These are phyloP conservation scores for Macrobrachium nipponense DNA, from an alignment of 1,140 invertebrate genomes.

Conservation along the genomic window DNA sequence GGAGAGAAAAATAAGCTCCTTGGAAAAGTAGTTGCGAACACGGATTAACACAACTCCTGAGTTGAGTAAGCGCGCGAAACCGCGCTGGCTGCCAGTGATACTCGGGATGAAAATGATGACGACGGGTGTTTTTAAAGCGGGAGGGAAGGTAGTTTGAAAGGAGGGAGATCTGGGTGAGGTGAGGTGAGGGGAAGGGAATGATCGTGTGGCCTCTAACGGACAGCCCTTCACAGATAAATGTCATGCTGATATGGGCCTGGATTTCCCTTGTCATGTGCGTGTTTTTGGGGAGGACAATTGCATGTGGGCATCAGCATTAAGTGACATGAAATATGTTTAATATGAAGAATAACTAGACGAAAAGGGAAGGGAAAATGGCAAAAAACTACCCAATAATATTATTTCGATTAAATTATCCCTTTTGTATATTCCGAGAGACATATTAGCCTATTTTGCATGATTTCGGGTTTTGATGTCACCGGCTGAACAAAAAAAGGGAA, in stretches of 20 bases:
- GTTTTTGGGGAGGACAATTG: conserved; percentile 36
- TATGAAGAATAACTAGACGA: conserved; percentile 14
- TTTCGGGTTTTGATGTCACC: too few relatives aligned
- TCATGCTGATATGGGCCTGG: conserved; percentile 50
- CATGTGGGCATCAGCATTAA: conserved; percentile 55
- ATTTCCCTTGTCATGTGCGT: conserved; percentile 48
- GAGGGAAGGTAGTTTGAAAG: neutral
- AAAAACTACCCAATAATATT: too few relatives aligned
- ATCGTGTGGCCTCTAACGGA: conserved; percentile 45
- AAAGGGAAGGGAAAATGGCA: neutral
- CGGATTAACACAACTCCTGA: too few relatives aligned
- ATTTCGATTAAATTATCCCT: too few relatives aligned
- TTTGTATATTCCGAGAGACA: too few relatives aligned
- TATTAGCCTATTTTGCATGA: too few relatives aligned
- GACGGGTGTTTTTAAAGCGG: conserved; percentile 2
- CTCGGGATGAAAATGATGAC: neutral
- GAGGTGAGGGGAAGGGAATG: neutral
- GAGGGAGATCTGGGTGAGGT: neutral
- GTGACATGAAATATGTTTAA: conserved; percentile 52
- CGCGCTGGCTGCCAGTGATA: too few relatives aligned
- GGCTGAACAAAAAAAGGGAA: too few relatives aligned
- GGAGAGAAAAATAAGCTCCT: too few relatives aligned
- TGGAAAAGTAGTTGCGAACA: too few relatives aligned
- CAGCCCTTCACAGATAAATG: conserved; percentile 54
- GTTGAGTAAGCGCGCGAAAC: too few relatives aligned